A percentile compares a stretch with the other conserved stretches of the same genome.
Evolutionary conservation across 2,888 invertebrate genomes (phyloP).

Genomic region (Hirtodrosophila cameraria): DNA sequence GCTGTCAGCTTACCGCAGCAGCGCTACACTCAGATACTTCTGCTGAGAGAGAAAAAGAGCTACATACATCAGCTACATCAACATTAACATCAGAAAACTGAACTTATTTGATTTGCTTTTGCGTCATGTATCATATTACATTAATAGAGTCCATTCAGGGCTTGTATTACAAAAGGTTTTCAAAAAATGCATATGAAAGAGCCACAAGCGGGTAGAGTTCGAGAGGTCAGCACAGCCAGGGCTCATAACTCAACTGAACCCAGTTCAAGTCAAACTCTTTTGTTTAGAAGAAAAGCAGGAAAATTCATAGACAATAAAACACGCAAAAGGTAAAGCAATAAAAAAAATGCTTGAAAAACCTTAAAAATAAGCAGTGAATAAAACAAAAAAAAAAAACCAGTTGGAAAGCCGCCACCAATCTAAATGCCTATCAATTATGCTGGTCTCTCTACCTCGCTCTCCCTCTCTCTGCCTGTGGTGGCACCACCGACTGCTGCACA

Average conservation of each 20-base stretch:
- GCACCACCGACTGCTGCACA: slow-evolving; percentile 8
- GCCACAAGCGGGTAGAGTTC: slow-evolving; percentile 13
- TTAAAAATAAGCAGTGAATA: slow-evolving; percentile 13
- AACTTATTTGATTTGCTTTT: slow-evolving; percentile 52
- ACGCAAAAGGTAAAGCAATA: slow-evolving; percentile 48
- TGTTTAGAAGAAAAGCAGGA: slow-evolving; percentile 51
- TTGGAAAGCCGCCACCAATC: slow-evolving; percentile 53
- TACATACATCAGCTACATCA: slow-evolving; percentile 54
- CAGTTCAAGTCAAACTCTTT: slow-evolving; percentile 48
- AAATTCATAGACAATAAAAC: slow-evolving; percentile 60
- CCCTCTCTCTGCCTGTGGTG: too few relatives aligned
- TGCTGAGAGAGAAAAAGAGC: slow-evolving; percentile 6
- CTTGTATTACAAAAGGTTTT: slow-evolving; percentile 19
- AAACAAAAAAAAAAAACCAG: slow-evolving; percentile 52
- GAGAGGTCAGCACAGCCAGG: slow-evolving; percentile 63
- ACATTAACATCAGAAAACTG: slow-evolving; percentile 18
- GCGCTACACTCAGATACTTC: slow-evolving; percentile 1
- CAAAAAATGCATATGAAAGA: slow-evolving; percentile 46
- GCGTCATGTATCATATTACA: slow-evolving; percentile 59
- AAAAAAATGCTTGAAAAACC: slow-evolving; percentile 36
- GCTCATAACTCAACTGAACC: slow-evolving; percentile 59
- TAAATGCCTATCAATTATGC: slow-evolving; percentile 59
- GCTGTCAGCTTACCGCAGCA: slow-evolving; percentile 39
- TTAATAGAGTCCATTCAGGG: slow-evolving; percentile 57
- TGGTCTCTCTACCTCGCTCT: slow-evolving; percentile 14